Base-by-base conservation (phyloP, 1,140 invertebrate genomes). In the Cheumatopsyche charites region DNA sequence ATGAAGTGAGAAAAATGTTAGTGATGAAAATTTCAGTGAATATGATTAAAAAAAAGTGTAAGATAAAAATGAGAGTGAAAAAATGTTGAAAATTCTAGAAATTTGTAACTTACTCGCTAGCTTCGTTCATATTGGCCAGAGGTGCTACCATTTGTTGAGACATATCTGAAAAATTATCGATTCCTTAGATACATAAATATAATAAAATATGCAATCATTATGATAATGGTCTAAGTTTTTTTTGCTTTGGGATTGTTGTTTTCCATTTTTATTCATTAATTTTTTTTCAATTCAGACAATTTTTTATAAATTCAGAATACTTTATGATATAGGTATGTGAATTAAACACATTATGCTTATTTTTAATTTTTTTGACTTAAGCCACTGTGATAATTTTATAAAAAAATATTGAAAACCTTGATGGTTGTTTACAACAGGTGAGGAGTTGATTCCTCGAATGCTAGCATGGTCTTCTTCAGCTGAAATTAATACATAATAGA, bases 391-490 rank as follows among this genome's bases (percentile, higher is more conserved):
- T n/a, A n/a, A n/a, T n/a, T n/a, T n/a, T n/a, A n/a, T n/a, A 36
- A 36, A 36, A 36, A 25, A 25, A 25, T 7, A 58, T 23, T 7
- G 25, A 43, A 23, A 19, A 75, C 74, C 71, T 62, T 67, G 62
- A 47, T 76, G 75, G 73, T 74, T 76, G 73, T 75, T 78, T 29
- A 75, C 76, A 42, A 78, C 79, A 71, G 82, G 77, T 11, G 80
- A 74, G 29, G 78, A 80, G 36, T 75, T 77, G 17, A 78, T 73
- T 23, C 76, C 80, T 63, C 83, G 79, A 67, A 78, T 75, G 73
- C 77, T 81, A 23, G 78, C 77, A 79, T 88, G 87, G 77, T 88
- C 87, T 81, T 88, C 87, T 78, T 88, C 87, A 72, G 86, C 87
- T 87, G 71, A 67, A 63, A 66, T 42, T 47, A 67, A 67, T 47